Conservation (phyloP, 1,140 invertebrate species). For the Brachionus rotundiformis region DNA sequence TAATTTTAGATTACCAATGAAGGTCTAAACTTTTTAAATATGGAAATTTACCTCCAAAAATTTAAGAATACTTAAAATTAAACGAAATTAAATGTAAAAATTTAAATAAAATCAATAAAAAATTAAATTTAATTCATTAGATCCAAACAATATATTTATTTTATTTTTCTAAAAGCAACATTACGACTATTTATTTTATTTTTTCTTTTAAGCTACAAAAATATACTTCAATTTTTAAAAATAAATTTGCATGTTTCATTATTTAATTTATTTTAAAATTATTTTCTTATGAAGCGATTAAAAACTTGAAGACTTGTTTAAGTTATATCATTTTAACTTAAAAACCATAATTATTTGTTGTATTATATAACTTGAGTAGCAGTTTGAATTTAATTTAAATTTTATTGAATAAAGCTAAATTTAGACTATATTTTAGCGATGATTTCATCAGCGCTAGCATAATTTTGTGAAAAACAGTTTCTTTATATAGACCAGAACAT, state of each 20-base stretch:
- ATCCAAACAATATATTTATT: no score
- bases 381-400: neutral
- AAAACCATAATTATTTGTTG: neutral
- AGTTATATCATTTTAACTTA: neutral
- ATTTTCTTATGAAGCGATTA: neutral
- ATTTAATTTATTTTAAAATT: neutral
- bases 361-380: conserved; percentile 5
- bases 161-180: no score
- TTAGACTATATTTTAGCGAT: neutral
- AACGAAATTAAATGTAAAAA: no score
- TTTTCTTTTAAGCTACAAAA: no score
- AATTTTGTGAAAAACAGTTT: conserved; percentile 2
- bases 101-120: no score
- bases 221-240: neutral
- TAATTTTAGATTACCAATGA: no score
- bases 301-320: neutral
- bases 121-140: no score
- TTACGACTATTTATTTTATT: no score
- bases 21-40: no score
- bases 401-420: neutral
- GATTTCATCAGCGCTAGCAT: neutral
- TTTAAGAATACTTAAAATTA: no score
- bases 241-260: neutral
- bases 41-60: no score
- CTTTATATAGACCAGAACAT: neutral